These are phyloP conservation scores for Echinarachnius parma DNA, from an alignment of 53 echinoderm and acorn worm species.

Conservation along the genomic window DNA sequence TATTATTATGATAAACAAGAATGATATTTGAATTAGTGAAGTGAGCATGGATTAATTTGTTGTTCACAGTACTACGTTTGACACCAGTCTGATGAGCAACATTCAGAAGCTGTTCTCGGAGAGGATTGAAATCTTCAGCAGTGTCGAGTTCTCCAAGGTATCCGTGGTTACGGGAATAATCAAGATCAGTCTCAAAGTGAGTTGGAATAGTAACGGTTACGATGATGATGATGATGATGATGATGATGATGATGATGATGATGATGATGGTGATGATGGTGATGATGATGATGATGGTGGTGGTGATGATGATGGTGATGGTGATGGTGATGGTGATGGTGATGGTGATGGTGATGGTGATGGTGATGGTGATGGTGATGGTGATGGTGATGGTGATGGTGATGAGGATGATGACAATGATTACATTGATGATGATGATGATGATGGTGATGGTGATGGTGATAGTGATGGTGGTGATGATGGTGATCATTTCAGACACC, in stretches of 20 bases:
- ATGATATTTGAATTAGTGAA: no score
- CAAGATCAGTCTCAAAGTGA: constrained; percentile 96
- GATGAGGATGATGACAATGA: neutral
- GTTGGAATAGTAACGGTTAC: neutral
- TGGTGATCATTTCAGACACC: no score
- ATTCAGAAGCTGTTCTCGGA: constrained; percentile 99
- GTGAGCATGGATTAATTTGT: no score
- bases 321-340: neutral
- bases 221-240: neutral
- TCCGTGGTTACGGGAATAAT: constrained; percentile 96
- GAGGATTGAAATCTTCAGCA: constrained; percentile 98
- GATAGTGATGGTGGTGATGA: neutral
- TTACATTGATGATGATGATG: neutral
- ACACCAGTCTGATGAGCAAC: constrained; percentile 97
- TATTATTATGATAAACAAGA: no score
- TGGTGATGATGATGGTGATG: neutral
- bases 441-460: neutral
- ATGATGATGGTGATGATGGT: neutral
- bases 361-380: neutral
- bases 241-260: constrained; percentile 1
- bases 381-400: neutral
- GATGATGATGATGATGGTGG: neutral
- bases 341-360: neutral
- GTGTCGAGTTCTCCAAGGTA: constrained; percentile 97
- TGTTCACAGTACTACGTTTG: constrained; percentile 81